These are phyloP conservation scores for Megalonaias nervosa DNA, from an alignment of 1,140 invertebrate species.

Conservation along the genomic window DNA sequence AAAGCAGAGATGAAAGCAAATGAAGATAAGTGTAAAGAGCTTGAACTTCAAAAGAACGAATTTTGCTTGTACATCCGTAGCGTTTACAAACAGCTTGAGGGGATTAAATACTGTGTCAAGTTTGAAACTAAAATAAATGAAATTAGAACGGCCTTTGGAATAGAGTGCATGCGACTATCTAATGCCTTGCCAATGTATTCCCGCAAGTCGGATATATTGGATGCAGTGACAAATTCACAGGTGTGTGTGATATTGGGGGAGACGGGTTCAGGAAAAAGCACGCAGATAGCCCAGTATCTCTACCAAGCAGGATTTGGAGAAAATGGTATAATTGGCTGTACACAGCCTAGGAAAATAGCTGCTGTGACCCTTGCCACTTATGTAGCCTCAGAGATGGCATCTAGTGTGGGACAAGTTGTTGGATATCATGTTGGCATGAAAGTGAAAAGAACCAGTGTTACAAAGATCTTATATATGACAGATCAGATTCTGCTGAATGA, in stretches of 20 bases:
- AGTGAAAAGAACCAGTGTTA: conserved; percentile 77
- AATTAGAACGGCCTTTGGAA: conserved; percentile 43
- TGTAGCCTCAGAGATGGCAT: conserved; percentile 61
- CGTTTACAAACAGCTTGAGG: conserved; percentile 31
- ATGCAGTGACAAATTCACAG: conserved; percentile 48
- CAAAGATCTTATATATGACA: conserved; percentile 96
- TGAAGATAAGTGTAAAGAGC: conserved; percentile 51
- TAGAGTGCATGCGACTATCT: conserved; percentile 54
- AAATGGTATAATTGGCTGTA: conserved; percentile 83
- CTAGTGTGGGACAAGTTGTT: conserved; percentile 55
- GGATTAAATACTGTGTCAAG: conserved; percentile 10
- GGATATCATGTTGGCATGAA: conserved; percentile 79
- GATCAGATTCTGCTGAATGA: conserved; percentile 97
- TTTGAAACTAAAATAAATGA: conserved; percentile 32
- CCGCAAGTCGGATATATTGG: conserved; percentile 51
- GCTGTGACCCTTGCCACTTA: conserved; percentile 61
- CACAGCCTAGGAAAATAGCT: conserved; percentile 69
- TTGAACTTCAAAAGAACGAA: conserved; percentile 44
- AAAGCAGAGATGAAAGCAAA: conserved; percentile 32
- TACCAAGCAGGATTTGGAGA: conserved; percentile 68
- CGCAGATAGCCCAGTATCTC: conserved; percentile 66
- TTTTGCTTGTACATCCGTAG: conserved; percentile 36
- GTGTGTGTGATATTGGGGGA: conserved; percentile 90
- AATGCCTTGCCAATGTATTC: conserved; percentile 63
- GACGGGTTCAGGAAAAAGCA: conserved; percentile 90